Percentiles rank a stretch among this genome's conserved stretches.
phyloP scores from a whole-genome alignment of 2,113 vertebrate genomes.

The western clawed frog (Xenopus tropicalis) region UCB_Xtro_10.0 CM004446.2:744501-745000 shows the following conservation, averaged over 20 bases:
- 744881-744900: conserved; percentile 23
- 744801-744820: conserved; percentile 24
- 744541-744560: conserved; percentile 50
- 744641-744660: conserved; percentile 33
- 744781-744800: conserved; percentile 31
- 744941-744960: not conserved
- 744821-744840: conserved; percentile 3
- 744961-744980: conserved; percentile 14
- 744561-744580: conserved; percentile 39
- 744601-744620: conserved; percentile 7
- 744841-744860: conserved; percentile 16
- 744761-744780: conserved; percentile 7
- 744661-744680: conserved; percentile 25
- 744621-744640: conserved; percentile 26
- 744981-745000: conserved; percentile 42
- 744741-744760: not conserved
- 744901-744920: conserved; percentile 28
- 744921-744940: not conserved
- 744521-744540: conserved; percentile 26
- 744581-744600: conserved; percentile 36
- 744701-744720: conserved; percentile 22
- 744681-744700: conserved; percentile 36
- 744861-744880: conserved; percentile 21
- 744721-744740: conserved; percentile 1
- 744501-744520: too few species aligned